Evolutionary conservation across 2,888 invertebrate species (phyloP), one percentile per base, ranked within the genome.

Genomic region (Drosophila greeni): DNA sequence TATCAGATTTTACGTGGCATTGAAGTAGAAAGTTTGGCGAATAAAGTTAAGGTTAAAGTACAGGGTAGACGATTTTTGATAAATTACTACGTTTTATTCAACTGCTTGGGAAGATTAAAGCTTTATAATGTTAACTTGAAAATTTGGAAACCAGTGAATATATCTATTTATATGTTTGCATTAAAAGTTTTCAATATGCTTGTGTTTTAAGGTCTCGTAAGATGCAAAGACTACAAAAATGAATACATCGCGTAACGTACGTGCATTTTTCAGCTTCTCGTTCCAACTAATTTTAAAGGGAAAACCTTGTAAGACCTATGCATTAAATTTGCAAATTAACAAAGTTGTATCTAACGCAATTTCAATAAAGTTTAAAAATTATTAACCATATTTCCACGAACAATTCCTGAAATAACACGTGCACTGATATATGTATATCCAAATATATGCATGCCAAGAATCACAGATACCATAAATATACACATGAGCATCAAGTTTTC

Each of bases 21-120:
- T 18, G 59, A 58, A 58, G 26, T 16, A 8, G 40, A 60, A 60
- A 43, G 43, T 33, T 58, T 59, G 20, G n/a, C 5, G 6, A 20
- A n/a, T n/a, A 18, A 34, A 18, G 8, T 7, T 16, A 55, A 18
- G 9, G 8, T 16, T 12, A n/a, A n/a, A 6, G 4, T 2, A 20
- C 12, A 23, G 11, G 14, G 3, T 7, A 16, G 0, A 5, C 2
- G 2, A 3, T 12, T 47, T 52, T 29, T 52, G 18, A 55, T 24
- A 45, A 45, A 20, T 29, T 20, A 45, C 14, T 14, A 9, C 18
- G 18, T 9, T 45, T 14, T 18, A 8, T 18, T 29, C 18, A n/a
- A n/a, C n/a, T n/a, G n/a, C n/a, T n/a, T n/a, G n/a, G n/a, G n/a
- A n/a, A n/a, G n/a, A n/a, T n/a, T n/a, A n/a, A n/a, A n/a, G n/a